Evolutionary conservation across 2,888 invertebrate genomes (phyloP).

Genomic region (Esperia sulphurella): DNA sequence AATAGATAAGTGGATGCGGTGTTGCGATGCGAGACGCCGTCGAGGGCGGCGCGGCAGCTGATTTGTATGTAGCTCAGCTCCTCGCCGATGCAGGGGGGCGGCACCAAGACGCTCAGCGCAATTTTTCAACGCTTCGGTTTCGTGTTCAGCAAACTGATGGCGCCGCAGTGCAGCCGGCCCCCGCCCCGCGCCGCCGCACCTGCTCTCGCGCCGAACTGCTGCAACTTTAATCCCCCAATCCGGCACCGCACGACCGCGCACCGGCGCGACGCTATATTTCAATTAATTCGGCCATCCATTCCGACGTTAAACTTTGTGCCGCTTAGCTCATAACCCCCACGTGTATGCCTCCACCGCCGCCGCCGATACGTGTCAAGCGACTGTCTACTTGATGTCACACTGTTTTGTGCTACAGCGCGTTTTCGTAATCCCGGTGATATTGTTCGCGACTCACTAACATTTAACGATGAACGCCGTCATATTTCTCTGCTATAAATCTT

Average conservation of each 20-base stretch:
- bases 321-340: conserved; percentile 55
- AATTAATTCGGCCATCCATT: conserved; percentile 74
- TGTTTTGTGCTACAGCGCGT: conserved; percentile 17
- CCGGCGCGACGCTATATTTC: conserved; percentile 71
- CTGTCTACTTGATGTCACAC: conserved; percentile 32
- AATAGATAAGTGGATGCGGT: background rate
- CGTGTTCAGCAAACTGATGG: conserved; percentile 61
- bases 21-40: conserved; percentile 24
- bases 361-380: conserved; percentile 24
- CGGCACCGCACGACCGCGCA: conserved; percentile 64
- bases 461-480: conserved; percentile 27
- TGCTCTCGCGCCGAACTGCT: conserved; percentile 59
- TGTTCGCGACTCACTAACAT: conserved; percentile 20
- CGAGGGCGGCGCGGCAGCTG: conserved; percentile 24
- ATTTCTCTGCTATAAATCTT: conserved; percentile 39
- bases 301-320: conserved; percentile 55
- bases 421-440: conserved; percentile 20
- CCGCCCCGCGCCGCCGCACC: conserved; percentile 37
- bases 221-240: conserved; percentile 73
- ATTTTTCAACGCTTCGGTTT: conserved; percentile 71
- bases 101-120: conserved; percentile 67
- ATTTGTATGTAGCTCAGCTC: conserved; percentile 68
- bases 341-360: conserved; percentile 4
- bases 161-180: conserved; percentile 43
- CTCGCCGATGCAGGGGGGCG: conserved; percentile 51